phyloP scores from a whole-genome alignment of 1,140 invertebrate genomes.

The Macrocentrus cingulum region DNA sequence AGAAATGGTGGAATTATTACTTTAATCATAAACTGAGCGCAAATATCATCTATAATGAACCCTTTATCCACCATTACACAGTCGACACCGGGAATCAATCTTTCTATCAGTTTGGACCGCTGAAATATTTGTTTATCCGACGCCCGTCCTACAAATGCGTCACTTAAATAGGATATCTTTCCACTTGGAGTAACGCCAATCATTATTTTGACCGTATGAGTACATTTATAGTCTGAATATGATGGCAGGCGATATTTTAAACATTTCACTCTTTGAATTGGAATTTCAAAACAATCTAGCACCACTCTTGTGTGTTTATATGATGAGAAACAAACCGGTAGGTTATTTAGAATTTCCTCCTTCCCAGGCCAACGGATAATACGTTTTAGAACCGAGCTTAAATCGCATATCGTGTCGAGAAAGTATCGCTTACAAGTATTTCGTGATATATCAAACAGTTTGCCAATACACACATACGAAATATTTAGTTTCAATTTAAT shows the following conservation, averaged over 20 bases:
- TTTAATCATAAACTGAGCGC: slow-evolving; percentile 7
- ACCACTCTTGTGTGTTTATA: no score
- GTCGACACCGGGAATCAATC: slow-evolving; percentile 33
- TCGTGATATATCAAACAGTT: no score
- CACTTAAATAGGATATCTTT: slow-evolving; percentile 36
- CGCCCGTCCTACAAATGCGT: slow-evolving; percentile 35
- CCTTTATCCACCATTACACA: slow-evolving; percentile 41
- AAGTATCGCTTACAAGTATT: no score
- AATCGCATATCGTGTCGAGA: no score
- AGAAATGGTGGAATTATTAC: not conserved
- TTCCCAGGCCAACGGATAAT: no score
- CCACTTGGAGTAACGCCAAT: slow-evolving; percentile 39
- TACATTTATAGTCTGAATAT: slow-evolving; percentile 38
- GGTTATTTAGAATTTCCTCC: no score
- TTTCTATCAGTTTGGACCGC: slow-evolving; percentile 33
- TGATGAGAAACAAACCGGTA: no score
- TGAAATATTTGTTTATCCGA: slow-evolving; percentile 36
- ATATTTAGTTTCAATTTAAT: no score
- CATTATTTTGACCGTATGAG: slow-evolving; percentile 32
- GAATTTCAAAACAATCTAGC: no score
- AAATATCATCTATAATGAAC: slow-evolving; percentile 29
- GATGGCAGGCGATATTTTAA: slow-evolving; percentile 33
- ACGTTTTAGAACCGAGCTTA: no score
- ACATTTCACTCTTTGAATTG: slow-evolving; percentile 22
- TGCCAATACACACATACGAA: no score